Conservation (phyloP, 2,797 vertebrate genomes). For the Hypotaenidia philippensis region DNA sequence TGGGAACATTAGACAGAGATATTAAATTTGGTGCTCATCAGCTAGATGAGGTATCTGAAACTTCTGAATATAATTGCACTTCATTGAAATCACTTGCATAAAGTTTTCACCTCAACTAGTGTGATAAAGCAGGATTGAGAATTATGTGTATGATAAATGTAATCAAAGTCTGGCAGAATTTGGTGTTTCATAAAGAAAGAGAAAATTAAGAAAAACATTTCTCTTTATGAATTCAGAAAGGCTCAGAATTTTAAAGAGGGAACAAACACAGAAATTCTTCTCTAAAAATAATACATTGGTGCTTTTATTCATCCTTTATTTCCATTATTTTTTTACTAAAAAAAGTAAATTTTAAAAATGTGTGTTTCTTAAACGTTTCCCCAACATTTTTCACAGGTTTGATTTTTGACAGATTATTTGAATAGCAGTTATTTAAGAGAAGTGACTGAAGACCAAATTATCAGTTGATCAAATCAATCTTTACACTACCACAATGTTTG, state of each 20-base stretch:
- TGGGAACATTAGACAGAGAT: background rate
- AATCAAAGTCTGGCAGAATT: background rate
- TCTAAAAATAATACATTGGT: background rate
- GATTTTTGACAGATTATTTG: background rate
- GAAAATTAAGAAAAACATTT: background rate
- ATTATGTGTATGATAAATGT: background rate
- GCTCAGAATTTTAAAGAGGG: background rate
- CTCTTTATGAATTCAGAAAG: background rate
- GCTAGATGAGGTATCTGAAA: background rate
- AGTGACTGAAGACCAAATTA: background rate
- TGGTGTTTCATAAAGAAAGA: background rate
- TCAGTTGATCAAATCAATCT: background rate
- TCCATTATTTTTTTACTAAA: background rate
- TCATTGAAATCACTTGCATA: background rate
- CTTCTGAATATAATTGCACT: background rate
- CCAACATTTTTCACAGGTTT: background rate
- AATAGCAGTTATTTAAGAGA: background rate
- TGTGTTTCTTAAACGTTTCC: background rate
- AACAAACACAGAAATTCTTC: background rate
- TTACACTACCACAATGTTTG: background rate
- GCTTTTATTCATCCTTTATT: background rate
- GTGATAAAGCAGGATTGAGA: background rate
- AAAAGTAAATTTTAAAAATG: background rate
- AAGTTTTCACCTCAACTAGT: background rate
- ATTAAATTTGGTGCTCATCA: background rate